Percentiles rank a stretch among this genome's conserved stretches.
These are phyloP conservation scores for Parasteatoda lunata DNA, from an alignment of 2,888 invertebrate genomes.

Conservation along the genomic window DNA sequence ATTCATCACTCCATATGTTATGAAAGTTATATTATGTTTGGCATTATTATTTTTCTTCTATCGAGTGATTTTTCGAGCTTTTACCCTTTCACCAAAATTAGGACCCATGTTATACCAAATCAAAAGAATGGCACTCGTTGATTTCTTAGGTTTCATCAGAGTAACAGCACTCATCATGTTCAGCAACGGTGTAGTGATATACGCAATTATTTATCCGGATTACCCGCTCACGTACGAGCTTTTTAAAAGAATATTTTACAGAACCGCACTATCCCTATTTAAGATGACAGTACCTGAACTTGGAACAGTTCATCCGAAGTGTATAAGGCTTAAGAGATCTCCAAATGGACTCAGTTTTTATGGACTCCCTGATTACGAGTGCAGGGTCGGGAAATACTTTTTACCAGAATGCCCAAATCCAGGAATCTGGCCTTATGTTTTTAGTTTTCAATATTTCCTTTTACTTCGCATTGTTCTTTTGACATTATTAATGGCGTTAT, in stretches of 20 bases:
- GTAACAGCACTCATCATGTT: slow-evolving; percentile 74
- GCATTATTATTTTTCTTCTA: slow-evolving; percentile 76
- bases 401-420: slow-evolving; percentile 65
- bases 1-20: slow-evolving; percentile 71
- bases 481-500: slow-evolving; percentile 74
- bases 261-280: slow-evolving; percentile 75
- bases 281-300: slow-evolving; percentile 73
- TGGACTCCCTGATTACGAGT: slow-evolving; percentile 18
- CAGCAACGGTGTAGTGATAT: slow-evolving; percentile 74
- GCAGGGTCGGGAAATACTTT: slow-evolving; percentile 37
- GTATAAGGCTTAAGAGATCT: slow-evolving; percentile 11
- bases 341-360: slow-evolving; percentile 12
- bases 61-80: slow-evolving; percentile 75
- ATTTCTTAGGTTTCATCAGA: slow-evolving; percentile 73
- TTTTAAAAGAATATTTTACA: slow-evolving; percentile 73
- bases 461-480: slow-evolving; percentile 73
- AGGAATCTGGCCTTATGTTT: slow-evolving; percentile 70
- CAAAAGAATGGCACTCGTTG: slow-evolving; percentile 73
- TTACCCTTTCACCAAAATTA: slow-evolving; percentile 75
- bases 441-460: slow-evolving; percentile 72
- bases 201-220: slow-evolving; percentile 75
- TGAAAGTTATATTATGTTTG: slow-evolving; percentile 73
- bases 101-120: slow-evolving; percentile 76
- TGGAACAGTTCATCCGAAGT: slow-evolving; percentile 26
- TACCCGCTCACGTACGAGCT: slow-evolving; percentile 72